These are phyloP conservation scores for Antedon bifida DNA, from an alignment of 35 echinoderm and acorn worm species.

Conservation along the genomic window DNA sequence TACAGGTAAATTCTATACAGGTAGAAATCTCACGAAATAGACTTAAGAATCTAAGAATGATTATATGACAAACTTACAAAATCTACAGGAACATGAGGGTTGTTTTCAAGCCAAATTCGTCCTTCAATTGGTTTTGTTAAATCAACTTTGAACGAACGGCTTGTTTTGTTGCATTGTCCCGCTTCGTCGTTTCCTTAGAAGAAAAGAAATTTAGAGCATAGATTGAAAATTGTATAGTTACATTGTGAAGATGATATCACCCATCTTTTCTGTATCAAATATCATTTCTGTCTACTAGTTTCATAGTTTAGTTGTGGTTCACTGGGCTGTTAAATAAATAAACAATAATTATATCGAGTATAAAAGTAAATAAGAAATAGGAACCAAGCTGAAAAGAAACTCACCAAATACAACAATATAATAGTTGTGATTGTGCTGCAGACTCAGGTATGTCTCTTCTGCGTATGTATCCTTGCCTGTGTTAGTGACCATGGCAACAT, in stretches of 20 bases:
- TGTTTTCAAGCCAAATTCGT: neutral
- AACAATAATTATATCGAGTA: too few relatives aligned
- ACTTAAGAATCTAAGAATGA: too few relatives aligned
- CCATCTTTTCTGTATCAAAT: too few relatives aligned
- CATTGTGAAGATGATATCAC: too few relatives aligned
- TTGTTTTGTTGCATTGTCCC: conserved; percentile 12
- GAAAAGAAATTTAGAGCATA: too few relatives aligned
- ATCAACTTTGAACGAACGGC: conserved; percentile 10
- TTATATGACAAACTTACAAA: too few relatives aligned
- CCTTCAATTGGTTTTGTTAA: conserved; percentile 23
- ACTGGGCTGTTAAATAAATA: too few relatives aligned
- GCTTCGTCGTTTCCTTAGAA: conserved; percentile 19
- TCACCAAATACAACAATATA: conserved; percentile 19
- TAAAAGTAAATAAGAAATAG: too few relatives aligned
- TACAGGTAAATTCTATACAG: too few relatives aligned
- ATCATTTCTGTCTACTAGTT: too few relatives aligned
- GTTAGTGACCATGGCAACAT: neutral
- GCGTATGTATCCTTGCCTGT: conserved; percentile 9
- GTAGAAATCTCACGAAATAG: too few relatives aligned
- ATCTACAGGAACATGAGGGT: neutral
- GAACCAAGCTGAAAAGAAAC: conserved; percentile 1
- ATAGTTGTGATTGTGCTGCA: neutral
- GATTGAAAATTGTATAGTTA: neutral
- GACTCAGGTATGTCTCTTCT: conserved; percentile 8
- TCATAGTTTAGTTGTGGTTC: too few relatives aligned